Conservation (phyloP, 2,113 vertebrate species). For the Delphinus delphis region DNA sequence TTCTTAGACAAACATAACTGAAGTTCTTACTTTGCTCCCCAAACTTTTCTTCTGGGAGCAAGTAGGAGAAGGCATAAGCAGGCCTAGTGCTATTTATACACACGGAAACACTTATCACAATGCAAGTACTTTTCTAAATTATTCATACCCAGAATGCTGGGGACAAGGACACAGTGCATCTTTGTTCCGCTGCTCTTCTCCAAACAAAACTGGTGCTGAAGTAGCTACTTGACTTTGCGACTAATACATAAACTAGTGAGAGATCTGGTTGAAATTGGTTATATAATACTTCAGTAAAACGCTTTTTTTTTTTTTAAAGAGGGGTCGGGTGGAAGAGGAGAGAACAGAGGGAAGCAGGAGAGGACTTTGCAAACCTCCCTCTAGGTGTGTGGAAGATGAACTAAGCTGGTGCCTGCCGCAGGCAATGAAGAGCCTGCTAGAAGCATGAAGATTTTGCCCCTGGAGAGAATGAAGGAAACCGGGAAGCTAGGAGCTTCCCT, state of each 20-base stretch:
- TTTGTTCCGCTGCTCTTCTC: constrained; percentile 57
- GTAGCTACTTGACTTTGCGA: constrained; percentile 57
- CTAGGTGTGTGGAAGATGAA: background rate
- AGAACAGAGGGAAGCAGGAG: background rate
- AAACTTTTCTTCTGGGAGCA: constrained; percentile 6
- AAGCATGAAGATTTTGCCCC: background rate
- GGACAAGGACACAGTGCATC: constrained; percentile 49
- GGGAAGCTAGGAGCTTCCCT: background rate
- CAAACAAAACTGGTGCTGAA: constrained; percentile 43
- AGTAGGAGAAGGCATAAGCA: constrained; percentile 2
- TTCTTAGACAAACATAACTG: constrained; percentile 16
- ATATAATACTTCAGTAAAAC: constrained; percentile 30
- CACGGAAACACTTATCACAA: background rate
- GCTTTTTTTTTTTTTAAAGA: background rate
- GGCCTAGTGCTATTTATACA: constrained; percentile 23
- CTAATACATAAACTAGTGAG: background rate
- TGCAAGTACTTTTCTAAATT: constrained; percentile 50
- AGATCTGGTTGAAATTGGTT: background rate
- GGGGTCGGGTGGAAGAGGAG: background rate
- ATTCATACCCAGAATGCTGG: constrained; percentile 39
- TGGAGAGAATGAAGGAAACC: background rate
- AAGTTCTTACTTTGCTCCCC: constrained; percentile 28
- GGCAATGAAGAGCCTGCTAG: background rate
- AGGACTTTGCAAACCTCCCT: background rate
- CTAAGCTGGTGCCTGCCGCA: background rate